A percentile compares a stretch with the other conserved stretches of the same genome.
These are phyloP conservation scores for Morelia viridis DNA, from an alignment of 2,797 vertebrate genomes.

Conservation along the genomic window DNA sequence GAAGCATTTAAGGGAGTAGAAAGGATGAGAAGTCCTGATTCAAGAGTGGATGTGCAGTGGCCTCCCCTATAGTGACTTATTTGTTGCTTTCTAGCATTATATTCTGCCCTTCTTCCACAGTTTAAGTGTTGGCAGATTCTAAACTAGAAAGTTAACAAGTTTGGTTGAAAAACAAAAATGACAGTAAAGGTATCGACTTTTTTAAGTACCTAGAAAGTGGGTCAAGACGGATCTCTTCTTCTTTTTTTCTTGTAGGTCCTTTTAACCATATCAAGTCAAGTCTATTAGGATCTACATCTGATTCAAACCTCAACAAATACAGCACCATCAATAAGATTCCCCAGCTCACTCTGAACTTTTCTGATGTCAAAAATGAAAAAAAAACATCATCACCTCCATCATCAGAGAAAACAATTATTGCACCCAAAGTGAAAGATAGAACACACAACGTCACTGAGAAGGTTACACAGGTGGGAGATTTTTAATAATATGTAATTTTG, in stretches of 20 bases:
- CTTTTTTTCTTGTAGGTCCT: constrained; percentile 79
- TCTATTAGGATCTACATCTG: constrained; percentile 94
- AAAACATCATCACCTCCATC: constrained; percentile 92
- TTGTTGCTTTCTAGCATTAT: background rate
- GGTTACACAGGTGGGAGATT: constrained; percentile 90
- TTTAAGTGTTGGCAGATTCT: background rate
- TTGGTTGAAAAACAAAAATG: background rate
- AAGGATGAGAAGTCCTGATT: background rate
- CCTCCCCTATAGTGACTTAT: background rate
- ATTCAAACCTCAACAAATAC: constrained; percentile 99
- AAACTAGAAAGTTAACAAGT: background rate
- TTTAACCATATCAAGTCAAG: constrained; percentile 98
- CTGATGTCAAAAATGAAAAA: constrained; percentile 91
- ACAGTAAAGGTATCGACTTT: background rate
- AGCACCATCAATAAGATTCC: constrained; percentile 99
- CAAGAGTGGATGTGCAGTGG: background rate
- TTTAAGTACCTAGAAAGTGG: constrained; percentile 19
- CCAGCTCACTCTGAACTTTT: constrained; percentile 95
- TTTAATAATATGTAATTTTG: constrained; percentile 18
- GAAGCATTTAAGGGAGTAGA: background rate
- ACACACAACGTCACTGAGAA: constrained; percentile 99
- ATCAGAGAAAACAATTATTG: constrained; percentile 95
- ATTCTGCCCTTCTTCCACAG: background rate
- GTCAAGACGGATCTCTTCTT: constrained; percentile 50
- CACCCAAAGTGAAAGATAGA: constrained; percentile 97